Evolutionary conservation across 2,888 invertebrate genomes (phyloP), one percentile per base, ranked within the genome.

Genomic region (Hypomecis punctinalis): DNA sequence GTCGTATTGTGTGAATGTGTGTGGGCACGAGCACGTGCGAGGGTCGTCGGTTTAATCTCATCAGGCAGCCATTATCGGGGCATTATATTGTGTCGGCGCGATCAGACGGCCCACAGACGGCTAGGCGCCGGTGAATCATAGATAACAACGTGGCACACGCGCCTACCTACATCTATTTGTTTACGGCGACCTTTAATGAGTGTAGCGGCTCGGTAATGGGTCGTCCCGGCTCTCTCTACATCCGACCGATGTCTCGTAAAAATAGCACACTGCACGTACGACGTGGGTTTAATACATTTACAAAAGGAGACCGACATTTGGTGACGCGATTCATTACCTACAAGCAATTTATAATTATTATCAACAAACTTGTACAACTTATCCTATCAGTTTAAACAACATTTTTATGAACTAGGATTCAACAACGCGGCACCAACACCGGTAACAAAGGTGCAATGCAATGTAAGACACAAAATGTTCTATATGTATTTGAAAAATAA

Each of bases 121-220:
- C 88, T 82, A 81, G 92, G 90, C 92, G 92, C 89, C 92, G 78
- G 85, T 93, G 91, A 90, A 89, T 91, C 90, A 91, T 87, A 89
- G 89, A 89, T 88, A 90, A 90, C 86, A 85, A 78, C 81, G 75
- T 79, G 80, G 83, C 83, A 89, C 82, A 88, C 82, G 80, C 85
- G 81, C 86, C 86, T 87, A 89, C 88, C 88, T 90, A 85, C 81
- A 83, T 85, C 80, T 87, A 89, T 90, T 89, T 89, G 87, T 88
- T 87, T 87, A 89, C 84, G 81, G 82, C 83, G 86, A 90, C 86
- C 89, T 88, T 90, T 88, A 90, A 90, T 88, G 88, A 89, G 81
- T 82, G 81, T 80, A 83, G 79, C 76, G 79, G 77, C 77, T 79
- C 82, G 79, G 81, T 82, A 86, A 84, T 84, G 79, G 84, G 85